Conservation (phyloP, 2,888 invertebrate genomes). For the Pogonocherus hispidulus region DNA sequence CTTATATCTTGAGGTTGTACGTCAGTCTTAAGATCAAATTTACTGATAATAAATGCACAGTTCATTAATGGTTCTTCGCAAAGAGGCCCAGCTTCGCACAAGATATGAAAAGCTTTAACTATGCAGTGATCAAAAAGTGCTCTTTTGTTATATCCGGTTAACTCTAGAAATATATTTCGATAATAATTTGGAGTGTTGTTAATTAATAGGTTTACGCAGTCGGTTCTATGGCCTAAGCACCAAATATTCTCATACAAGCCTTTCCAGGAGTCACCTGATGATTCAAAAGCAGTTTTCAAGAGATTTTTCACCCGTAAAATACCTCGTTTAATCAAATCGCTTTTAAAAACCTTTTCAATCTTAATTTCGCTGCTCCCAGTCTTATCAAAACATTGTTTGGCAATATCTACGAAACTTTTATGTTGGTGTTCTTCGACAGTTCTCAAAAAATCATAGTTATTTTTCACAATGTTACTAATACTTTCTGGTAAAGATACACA, state of each 20-base stretch:
- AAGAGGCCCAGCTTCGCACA: constrained; percentile 88
- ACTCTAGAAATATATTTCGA: constrained; percentile 71
- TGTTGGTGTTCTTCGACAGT: constrained; percentile 69
- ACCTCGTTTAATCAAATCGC: constrained; percentile 49
- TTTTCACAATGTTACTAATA: constrained; percentile 80
- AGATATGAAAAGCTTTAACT: constrained; percentile 89
- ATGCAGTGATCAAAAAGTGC: constrained; percentile 83
- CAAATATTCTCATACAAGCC: constrained; percentile 78
- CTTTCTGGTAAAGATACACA: constrained; percentile 83
- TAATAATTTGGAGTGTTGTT: constrained; percentile 82
- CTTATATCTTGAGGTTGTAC: constrained; percentile 69
- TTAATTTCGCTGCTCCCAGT: neutral
- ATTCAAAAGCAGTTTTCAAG: constrained; percentile 74
- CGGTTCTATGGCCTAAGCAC: constrained; percentile 92
- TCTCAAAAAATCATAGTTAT: constrained; percentile 79
- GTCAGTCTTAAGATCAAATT: constrained; percentile 74
- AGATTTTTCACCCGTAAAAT: constrained; percentile 69
- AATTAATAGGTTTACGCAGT: constrained; percentile 90
- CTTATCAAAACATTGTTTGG: constrained; percentile 51
- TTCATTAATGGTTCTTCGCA: constrained; percentile 98
- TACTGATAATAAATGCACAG: constrained; percentile 90
- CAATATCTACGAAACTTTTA: constrained; percentile 56
- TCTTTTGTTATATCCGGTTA: constrained; percentile 70
- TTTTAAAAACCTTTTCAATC: constrained; percentile 56
- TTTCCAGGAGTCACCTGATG: constrained; percentile 66